Percentiles rank a stretch among this genome's conserved stretches.
Conservation (phyloP, 2,113 vertebrate genomes). For the Boulengeromyrus knoepffleri region DNA sequence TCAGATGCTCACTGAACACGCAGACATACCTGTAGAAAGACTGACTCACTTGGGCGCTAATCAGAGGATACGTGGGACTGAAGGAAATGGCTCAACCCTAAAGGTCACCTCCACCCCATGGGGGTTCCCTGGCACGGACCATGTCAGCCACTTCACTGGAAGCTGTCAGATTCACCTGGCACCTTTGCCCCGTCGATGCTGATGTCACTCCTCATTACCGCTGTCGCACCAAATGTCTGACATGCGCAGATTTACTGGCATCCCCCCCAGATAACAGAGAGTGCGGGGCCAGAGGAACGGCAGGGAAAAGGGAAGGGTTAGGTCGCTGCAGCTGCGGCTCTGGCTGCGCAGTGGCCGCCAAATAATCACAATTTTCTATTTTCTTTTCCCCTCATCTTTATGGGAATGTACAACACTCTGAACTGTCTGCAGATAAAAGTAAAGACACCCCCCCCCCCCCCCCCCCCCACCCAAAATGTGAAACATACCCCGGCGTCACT, state of each 20-base stretch:
- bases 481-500: background rate
- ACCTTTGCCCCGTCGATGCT: slow-evolving; percentile 53
- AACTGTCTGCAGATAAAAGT: background rate
- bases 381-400: background rate
- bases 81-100: background rate
- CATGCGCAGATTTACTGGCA: slow-evolving; percentile 59
- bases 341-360: background rate
- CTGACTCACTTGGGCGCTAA: background rate
- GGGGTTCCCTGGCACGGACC: no score
- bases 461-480: background rate
- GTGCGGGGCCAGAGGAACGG: background rate
- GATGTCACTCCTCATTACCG: slow-evolving; percentile 66
- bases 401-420: background rate
- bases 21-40: background rate
- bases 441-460: background rate
- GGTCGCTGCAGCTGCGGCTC: slow-evolving; percentile 22
- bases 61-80: background rate
- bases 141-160: no score
- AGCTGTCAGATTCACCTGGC: slow-evolving; percentile 31
- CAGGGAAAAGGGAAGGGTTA: no score
- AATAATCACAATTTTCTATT: background rate
- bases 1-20: background rate
- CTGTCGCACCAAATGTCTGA: slow-evolving; percentile 56
- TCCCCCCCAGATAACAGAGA: slow-evolving; percentile 36
- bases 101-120: background rate